A percentile compares a stretch with the other conserved stretches of the same genome.
Evolutionary conservation across 2,888 invertebrate genomes (phyloP).

Genomic region (Dascillus cervinus): DNA sequence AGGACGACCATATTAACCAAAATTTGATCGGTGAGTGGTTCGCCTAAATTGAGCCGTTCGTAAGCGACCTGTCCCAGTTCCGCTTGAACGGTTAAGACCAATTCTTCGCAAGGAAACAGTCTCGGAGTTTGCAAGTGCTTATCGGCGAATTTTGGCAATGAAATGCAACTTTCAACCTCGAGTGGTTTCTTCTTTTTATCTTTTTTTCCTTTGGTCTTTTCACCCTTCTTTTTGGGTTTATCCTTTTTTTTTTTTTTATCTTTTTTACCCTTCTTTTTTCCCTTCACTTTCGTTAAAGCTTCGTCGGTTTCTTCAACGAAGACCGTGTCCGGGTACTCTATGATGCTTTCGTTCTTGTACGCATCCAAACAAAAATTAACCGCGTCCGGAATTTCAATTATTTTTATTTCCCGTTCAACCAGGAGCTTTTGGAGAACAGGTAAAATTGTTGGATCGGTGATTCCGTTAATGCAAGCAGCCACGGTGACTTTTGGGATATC

Average conservation of each 20-base stretch:
- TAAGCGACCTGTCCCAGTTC: slow-evolving; percentile 50
- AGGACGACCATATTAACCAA: slow-evolving; percentile 52
- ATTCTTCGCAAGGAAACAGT: slow-evolving; percentile 51
- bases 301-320: slow-evolving; percentile 42
- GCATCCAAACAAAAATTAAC: slow-evolving; percentile 50
- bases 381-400: slow-evolving; percentile 38
- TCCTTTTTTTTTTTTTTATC: slow-evolving; percentile 18
- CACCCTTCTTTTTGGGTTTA: slow-evolving; percentile 7
- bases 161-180: slow-evolving; percentile 1
- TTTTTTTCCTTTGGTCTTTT: slow-evolving; percentile 10
- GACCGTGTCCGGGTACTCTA: slow-evolving; percentile 43
- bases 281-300: slow-evolving; percentile 40
- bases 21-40: slow-evolving; percentile 44
- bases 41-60: slow-evolving; percentile 48
- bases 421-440: slow-evolving; percentile 31
- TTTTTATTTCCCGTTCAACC: slow-evolving; percentile 23
- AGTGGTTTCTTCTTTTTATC: slow-evolving; percentile 11
- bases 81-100: slow-evolving; percentile 45
- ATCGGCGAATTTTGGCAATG: slow-evolving; percentile 12
- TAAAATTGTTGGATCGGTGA: slow-evolving; percentile 26
- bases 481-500: slow-evolving; percentile 28
- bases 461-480: slow-evolving; percentile 32
- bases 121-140: slow-evolving; percentile 57
- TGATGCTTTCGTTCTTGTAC: slow-evolving; percentile 48
- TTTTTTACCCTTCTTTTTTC: slow-evolving; percentile 30